Base-by-base conservation (phyloP, 2,113 vertebrate genomes). In the Ariopsis seemanni region DNA sequence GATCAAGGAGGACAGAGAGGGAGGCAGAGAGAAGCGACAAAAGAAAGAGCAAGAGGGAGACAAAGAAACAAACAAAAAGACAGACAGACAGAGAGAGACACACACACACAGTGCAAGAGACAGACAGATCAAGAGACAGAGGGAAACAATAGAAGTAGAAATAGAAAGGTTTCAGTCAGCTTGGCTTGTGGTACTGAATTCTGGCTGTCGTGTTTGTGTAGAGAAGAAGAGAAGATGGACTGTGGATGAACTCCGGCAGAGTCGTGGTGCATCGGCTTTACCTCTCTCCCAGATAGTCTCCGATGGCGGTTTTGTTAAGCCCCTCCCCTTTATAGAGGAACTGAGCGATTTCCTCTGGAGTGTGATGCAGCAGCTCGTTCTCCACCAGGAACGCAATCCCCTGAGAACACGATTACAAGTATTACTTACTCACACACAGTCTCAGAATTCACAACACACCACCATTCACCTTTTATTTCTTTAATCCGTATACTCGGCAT, bases 281-380 rank as follows among this genome's bases (percentile, higher is more conserved):
- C 97, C 97, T 95, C 92, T 98, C 97, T 55, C 97, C 97, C 15
- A 98, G 94, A 90, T 97, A 98, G 91, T 98, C 97, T 82, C 97
- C 97, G 1, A 98, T 98, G 53, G 97, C 97, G 0, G 97, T 98
- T 94, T 98, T 98, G 93, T 97, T 98, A 90, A 98, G 96, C 55
- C 97, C 97, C 89, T 98, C 97, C 52, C 97, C 97, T 93, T 98
- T 98, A 93, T 97, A 98, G 12, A 98, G 94, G 91, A 98, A 98
- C 89, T 97, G 97, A 85, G 97, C 94, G 0, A 98, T 95, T 82
- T 98, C 97, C 89, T 98, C 97, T 0, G 95, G 82, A 8, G 96
- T 97, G 92, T 97, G 96, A 90, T 96, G 94, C 34, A 98, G 94
- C 74, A 98, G 93, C 85, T 97, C 97, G 0, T 97, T 97, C 88